phyloP scores from a whole-genome alignment of 2,888 invertebrate species.

The Operophtera brumata region DNA sequence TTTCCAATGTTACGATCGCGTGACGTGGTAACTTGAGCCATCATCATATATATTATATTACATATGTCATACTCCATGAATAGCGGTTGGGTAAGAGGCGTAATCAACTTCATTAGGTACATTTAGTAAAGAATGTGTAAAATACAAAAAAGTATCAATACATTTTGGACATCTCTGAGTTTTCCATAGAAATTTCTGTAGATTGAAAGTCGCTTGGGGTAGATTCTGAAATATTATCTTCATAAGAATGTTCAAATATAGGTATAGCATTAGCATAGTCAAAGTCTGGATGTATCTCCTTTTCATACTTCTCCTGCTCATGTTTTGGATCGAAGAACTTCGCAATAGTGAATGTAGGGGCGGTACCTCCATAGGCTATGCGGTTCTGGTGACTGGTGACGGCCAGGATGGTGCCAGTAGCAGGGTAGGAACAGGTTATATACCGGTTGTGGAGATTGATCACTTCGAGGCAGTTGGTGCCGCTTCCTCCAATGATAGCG shows the following conservation, averaged over 20 bases:
- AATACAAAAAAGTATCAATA: background rate
- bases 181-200: slow-evolving; percentile 5
- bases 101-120: slow-evolving; percentile 9
- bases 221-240: background rate
- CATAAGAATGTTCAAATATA: slow-evolving; percentile 24
- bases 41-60: slow-evolving; percentile 57
- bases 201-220: background rate
- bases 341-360: slow-evolving; percentile 62
- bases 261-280: slow-evolving; percentile 35
- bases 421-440: slow-evolving; percentile 68
- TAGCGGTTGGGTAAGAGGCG: slow-evolving; percentile 22
- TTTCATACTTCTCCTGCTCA: slow-evolving; percentile 49
- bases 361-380: slow-evolving; percentile 70
- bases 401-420: slow-evolving; percentile 57
- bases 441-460: slow-evolving; percentile 73
- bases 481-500: slow-evolving; percentile 71
- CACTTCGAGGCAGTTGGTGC: slow-evolving; percentile 69
- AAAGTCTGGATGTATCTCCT: slow-evolving; percentile 29
- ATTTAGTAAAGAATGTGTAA: no score
- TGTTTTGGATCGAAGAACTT: slow-evolving; percentile 71
- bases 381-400: slow-evolving; percentile 61
- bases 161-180: slow-evolving; percentile 8
- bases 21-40: slow-evolving; percentile 50
- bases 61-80: slow-evolving; percentile 38
- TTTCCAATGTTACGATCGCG: slow-evolving; percentile 60